Evolutionary conservation across 2,888 invertebrate species (phyloP), one percentile per base, ranked within the genome.

Genomic region (Pheosia tremula): DNA sequence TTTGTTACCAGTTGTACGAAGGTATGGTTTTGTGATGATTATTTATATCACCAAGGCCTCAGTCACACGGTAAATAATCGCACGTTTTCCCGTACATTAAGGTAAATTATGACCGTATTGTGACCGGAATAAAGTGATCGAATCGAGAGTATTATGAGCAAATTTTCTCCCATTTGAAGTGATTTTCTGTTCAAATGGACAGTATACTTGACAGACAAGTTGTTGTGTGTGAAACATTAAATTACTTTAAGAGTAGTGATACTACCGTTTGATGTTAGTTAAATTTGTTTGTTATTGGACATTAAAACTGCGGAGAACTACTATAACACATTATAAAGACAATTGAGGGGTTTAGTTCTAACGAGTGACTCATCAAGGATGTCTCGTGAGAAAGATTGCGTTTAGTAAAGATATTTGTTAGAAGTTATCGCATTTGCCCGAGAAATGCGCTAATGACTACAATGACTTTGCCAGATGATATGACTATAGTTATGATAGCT

Each of bases 301-400:
- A 60, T 64, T 39, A 61, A 13, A 60, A 52, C 55, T 57, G 43
- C 36, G 61, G 57, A 61, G 62, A 60, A 59, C 62, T 63, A 62
- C 58, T 60, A 70, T 55, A 61, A 57, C 37, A 56, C 56, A 60
- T 62, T 60, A 57, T 68, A 47, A 65, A 63, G 61, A 73, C 66
- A 73, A 73, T 67, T 65, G 63, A 68, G 62, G 57, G 62, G 73
- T 73, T 73, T 67, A 73, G 66, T 72, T 72, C 64, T 63, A 52
- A 63, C 63, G 68, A 71, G 65, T 71, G 68, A 68, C 71, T 67
- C 62, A 66, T 71, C 73, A 72, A 61, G 61, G 55, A 61, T 64
- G 66, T 70, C 66, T 61, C 52, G 59, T 2, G 57, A 63, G 65
- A 62, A 68, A 73, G 73, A 72, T 62, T 66, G 71, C 62, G 60